Evolutionary conservation across 2,888 invertebrate species (phyloP).

Genomic region (Candidula unifasciata): DNA sequence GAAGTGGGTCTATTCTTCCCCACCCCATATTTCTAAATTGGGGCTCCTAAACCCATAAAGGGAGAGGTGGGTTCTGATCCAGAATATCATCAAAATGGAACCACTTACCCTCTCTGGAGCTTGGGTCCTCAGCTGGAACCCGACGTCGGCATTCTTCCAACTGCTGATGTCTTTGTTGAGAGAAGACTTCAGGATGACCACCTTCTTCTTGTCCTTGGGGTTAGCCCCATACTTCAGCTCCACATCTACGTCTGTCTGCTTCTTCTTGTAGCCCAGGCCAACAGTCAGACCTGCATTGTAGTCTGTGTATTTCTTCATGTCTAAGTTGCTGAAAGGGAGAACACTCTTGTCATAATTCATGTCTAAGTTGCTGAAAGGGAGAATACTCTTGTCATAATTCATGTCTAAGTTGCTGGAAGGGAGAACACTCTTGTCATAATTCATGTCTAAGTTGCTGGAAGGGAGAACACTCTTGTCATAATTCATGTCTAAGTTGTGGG

Average conservation of each 20-base stretch:
- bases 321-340: slow-evolving; percentile 58
- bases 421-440: too few species aligned
- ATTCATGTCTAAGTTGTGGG: too few species aligned
- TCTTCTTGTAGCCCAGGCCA: slow-evolving; percentile 56
- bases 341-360: too few species aligned
- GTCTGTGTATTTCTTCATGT: slow-evolving; percentile 58
- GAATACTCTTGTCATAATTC: too few species aligned
- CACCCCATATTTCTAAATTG: too few species aligned
- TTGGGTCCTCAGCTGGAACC: neutral
- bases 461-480: too few species aligned
- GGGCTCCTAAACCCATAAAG: too few species aligned
- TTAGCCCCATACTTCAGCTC: slow-evolving; percentile 39
- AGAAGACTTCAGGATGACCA: neutral
- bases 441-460: too few species aligned
- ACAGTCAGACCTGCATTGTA: slow-evolving; percentile 56
- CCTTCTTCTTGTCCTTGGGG: slow-evolving; percentile 34
- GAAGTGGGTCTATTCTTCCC: too few species aligned
- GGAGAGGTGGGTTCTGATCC: neutral
- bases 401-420: too few species aligned
- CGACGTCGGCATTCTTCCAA: slow-evolving; percentile 22
- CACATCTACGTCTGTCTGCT: slow-evolving; percentile 52
- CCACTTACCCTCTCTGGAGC: slow-evolving; percentile 37
- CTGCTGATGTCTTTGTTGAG: neutral
- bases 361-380: too few species aligned
- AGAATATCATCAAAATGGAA: neutral